Percentiles rank a stretch among this genome's conserved stretches.
Evolutionary conservation across 2,797 vertebrate species (phyloP).

Genomic region (Austrolebias charrua): DNA sequence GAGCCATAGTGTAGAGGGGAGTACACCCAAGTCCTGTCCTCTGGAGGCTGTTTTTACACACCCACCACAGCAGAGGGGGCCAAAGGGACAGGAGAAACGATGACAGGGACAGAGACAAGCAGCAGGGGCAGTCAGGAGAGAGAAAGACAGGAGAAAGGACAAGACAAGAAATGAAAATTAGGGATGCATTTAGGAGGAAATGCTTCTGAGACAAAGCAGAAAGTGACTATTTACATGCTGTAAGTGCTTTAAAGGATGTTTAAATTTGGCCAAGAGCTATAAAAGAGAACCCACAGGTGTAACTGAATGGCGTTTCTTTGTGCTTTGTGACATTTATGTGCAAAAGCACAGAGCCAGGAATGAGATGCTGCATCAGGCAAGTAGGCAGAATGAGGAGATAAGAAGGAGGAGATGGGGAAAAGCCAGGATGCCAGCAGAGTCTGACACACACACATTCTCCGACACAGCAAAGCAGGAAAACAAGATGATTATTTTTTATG

Average conservation of each 20-base stretch:
- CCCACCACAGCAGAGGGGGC: constrained; percentile 82
- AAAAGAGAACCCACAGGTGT: constrained; percentile 14
- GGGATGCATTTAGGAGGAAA: constrained; percentile 81
- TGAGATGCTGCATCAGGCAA: constrained; percentile 58
- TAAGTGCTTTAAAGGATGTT: constrained; percentile 47
- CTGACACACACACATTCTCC: constrained; percentile 62
- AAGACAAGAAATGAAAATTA: constrained; percentile 83
- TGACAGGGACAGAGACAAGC: constrained; percentile 77
- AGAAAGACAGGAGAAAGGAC: constrained; percentile 74
- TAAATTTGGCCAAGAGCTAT: constrained; percentile 38
- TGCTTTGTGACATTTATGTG: constrained; percentile 31
- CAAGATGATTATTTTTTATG: constrained; percentile 10
- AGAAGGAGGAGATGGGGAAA: constrained; percentile 39
- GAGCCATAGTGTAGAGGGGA: constrained; percentile 98
- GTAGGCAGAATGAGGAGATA: constrained; percentile 44
- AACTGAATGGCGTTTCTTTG: constrained; percentile 21
- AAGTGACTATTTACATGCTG: constrained; percentile 54
- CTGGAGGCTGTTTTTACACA: constrained; percentile 88
- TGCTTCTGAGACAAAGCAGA: constrained; percentile 71
- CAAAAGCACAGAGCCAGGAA: constrained; percentile 38
- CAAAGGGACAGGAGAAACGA: constrained; percentile 77
- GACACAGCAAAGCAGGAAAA: constrained; percentile 45
- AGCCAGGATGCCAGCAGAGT: constrained; percentile 63
- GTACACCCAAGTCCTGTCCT: constrained; percentile 99
- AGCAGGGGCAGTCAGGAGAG: constrained; percentile 75